Base-by-base conservation (phyloP, 1,140 invertebrate species). In the Anadara kagoshimensis region DNA sequence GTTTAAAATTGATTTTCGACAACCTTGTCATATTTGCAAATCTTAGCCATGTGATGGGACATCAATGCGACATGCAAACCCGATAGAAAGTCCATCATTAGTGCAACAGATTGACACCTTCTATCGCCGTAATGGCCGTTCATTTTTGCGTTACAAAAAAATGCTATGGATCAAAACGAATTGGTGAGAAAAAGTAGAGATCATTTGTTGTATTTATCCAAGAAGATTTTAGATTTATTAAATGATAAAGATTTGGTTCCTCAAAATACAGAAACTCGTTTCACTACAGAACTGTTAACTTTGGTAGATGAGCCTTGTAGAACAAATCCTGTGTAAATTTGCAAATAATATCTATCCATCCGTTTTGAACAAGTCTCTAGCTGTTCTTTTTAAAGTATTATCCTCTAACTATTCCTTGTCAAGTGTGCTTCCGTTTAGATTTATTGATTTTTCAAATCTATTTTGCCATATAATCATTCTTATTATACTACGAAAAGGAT, bases 11-110 rank as follows among this genome's bases (percentile, higher is more conserved):
- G 63, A 54, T 36, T 66, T 53, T 53, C 5, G 63, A 54, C 14
- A 54, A 26, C 63, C 22, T 18, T 66, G 63, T 54, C 54, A n/a
- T 18, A 66, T 54, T 53, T 66, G 47, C 29, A 66, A 66, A 66
- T 53, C 16, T 66, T 53, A 54, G 12, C 63, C 49, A n/a, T 51
- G 47, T 66, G 63, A 66, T 66, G 63, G 49, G 12, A 66, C 63
- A 29, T 44, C 43, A 45, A 62, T 36, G 12, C 12, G 47, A 66
- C 29, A 51, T n/a, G 20, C 54, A 22, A 18, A 53, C 0, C 63
- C 63, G 1, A 66, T 66, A 29, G 63, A 66, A 24, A 66, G 11
- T 26, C 16, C 63, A 18, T 24, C 47, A 22, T 20, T 14, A 7
- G 22, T 20, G 7, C 36, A 45, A 20, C 45, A 44, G 20, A 43